Evolutionary conservation across 2,797 vertebrate species (phyloP).

Genomic region (Manis javanica): DNA sequence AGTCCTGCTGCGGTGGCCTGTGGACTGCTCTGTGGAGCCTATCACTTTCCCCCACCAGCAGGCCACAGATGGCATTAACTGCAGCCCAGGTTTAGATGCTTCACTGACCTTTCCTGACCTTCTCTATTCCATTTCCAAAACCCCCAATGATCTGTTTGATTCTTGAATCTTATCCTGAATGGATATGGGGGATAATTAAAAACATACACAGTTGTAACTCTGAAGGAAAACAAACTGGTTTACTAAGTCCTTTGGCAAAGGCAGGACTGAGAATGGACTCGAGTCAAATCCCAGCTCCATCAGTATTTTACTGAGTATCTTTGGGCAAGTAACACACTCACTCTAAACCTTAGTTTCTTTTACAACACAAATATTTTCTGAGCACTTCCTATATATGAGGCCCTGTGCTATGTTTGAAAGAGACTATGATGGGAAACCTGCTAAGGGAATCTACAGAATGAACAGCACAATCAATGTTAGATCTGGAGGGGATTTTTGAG

Average conservation of each 20-base stretch:
- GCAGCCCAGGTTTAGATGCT: not conserved
- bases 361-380: not conserved
- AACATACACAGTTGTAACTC: not conserved
- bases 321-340: not conserved
- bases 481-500: not conserved
- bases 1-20: too few species aligned
- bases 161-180: not conserved
- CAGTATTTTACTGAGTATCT: not conserved
- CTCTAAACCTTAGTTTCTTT: not conserved
- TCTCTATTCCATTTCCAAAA: not conserved
- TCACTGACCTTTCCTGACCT: not conserved
- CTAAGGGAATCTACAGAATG: not conserved
- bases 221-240: not conserved
- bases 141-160: not conserved
- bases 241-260: not conserved
- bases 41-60: not conserved
- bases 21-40: too few species aligned
- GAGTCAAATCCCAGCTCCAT: not conserved
- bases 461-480: not conserved
- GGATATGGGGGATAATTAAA: not conserved
- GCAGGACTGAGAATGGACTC: not conserved
- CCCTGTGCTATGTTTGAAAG: not conserved
- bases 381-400: not conserved
- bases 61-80: not conserved
- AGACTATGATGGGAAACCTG: not conserved